phyloP scores from a whole-genome alignment of 1,140 invertebrate species.

The Sycophaga agraensis region DNA sequence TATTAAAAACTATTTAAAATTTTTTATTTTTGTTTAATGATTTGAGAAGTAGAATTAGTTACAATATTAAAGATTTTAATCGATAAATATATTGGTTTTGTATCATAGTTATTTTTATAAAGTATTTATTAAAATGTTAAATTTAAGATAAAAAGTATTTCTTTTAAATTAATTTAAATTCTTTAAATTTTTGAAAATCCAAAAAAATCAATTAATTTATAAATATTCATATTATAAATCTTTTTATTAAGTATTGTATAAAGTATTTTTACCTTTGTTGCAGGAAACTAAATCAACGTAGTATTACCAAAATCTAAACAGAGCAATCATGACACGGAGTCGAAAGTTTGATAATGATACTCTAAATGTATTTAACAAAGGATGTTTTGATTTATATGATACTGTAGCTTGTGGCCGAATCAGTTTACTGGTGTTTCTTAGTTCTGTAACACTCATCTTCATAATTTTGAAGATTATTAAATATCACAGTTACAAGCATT shows the following conservation, averaged over 20 bases:
- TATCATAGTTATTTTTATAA: too few relatives aligned
- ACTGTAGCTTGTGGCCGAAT: conserved; percentile 58
- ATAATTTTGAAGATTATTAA: conserved; percentile 55
- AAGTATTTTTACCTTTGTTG: background rate
- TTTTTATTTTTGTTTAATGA: too few relatives aligned
- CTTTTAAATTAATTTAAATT: background rate
- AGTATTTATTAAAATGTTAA: too few relatives aligned
- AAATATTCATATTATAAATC: too few relatives aligned
- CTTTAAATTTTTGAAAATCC: background rate
- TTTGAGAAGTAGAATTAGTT: too few relatives aligned
- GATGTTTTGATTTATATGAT: conserved; percentile 56
- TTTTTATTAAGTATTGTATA: too few relatives aligned
- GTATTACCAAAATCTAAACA: background rate
- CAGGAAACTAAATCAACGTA: background rate
- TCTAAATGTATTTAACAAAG: conserved; percentile 54
- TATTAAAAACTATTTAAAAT: too few relatives aligned
- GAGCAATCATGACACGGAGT: conserved; percentile 34
- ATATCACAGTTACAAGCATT: conserved; percentile 56
- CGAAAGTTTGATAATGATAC: conserved; percentile 49
- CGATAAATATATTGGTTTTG: too few relatives aligned
- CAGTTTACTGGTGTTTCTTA: conserved; percentile 52
- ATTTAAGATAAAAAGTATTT: too few relatives aligned
- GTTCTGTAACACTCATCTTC: conserved; percentile 53
- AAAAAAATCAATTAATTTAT: too few relatives aligned
- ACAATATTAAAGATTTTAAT: too few relatives aligned